These are phyloP conservation scores for Varanus salvator DNA, from an alignment of 2,113 vertebrate genomes.

Conservation along the genomic window DNA sequence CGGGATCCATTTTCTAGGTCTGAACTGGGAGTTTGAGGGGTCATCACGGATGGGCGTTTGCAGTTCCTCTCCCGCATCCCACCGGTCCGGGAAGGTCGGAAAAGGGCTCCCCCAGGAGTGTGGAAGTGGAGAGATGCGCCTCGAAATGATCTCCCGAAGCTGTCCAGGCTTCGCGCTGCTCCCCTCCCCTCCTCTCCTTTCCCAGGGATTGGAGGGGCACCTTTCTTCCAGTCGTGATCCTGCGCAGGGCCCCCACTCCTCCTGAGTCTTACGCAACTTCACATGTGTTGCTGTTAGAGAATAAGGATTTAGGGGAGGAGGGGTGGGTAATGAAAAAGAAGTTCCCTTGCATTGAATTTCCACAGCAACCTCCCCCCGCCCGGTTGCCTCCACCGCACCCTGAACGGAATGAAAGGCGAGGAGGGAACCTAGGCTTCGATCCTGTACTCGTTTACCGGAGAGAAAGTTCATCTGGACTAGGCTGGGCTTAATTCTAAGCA, in stretches of 20 bases:
- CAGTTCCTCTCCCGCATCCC: too few relatives aligned
- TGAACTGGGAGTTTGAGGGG: background rate
- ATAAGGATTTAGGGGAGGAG: constrained; percentile 65
- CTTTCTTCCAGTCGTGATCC: constrained; percentile 49
- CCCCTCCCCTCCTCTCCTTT: background rate
- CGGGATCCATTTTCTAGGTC: background rate
- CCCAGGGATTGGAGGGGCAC: constrained; percentile 1
- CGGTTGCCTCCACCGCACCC: constrained; percentile 29
- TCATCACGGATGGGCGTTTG: background rate
- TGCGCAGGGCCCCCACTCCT: constrained; percentile 43
- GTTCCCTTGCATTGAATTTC: constrained; percentile 65
- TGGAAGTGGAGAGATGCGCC: constrained; percentile 38
- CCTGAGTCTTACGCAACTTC: constrained; percentile 46
- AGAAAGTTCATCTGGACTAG: background rate
- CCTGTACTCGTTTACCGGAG: background rate
- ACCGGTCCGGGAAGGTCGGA: background rate
- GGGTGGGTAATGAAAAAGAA: constrained; percentile 62
- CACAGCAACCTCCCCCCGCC: constrained; percentile 64
- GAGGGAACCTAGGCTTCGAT: constrained; percentile 44
- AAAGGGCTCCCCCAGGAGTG: constrained; percentile 48
- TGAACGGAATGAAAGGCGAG: constrained; percentile 68
- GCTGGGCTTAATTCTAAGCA: background rate
- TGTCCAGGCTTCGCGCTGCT: background rate
- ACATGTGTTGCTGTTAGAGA: constrained; percentile 71
- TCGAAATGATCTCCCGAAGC: background rate